Evolutionary conservation across 2,113 vertebrate genomes (phyloP), one percentile per base, ranked within the genome.

Genomic region (Helogale parvula): DNA sequence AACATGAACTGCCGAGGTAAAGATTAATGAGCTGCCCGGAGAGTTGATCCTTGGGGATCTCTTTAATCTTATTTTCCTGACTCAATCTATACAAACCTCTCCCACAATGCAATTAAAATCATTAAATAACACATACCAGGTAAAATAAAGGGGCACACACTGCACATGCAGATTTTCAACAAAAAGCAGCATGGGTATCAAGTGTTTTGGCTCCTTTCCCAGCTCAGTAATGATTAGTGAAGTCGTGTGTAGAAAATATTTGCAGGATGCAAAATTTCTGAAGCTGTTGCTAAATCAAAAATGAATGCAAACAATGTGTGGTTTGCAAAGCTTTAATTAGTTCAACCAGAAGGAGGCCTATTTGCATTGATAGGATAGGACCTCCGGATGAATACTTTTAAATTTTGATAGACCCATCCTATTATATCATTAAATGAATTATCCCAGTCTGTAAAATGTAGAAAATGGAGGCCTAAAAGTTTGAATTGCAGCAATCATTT

Each of bases 181-280:
- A 95, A 88, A 96, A 86, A 72, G 27, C 21, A 33, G 45, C 38
- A 72, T 50, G 80, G 3, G 16, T 80, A 95, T 94, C n/a, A 94
- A 91, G 57, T 69, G 14, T 38, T 94, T 90, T 95, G 93, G 94
- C 88, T 92, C 86, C 77, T 94, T 96, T 97, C 88, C 91, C 85
- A 87, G 90, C 31, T 93, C 57, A 93, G 82, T 90, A 96, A 96
- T 96, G 60, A 97, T 97, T 94, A 95, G 88, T 83, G 88, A 97
- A 97, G 41, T 95, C 68, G 23, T 81, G 50, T 92, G 82, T 79
- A 87, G 83, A 96, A 81, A 97, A 93, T 90, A 94, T 96, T 97
- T 96, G 52, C 83, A 89, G 68, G 11, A 2, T 96, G 76, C 14
- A 95, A 93, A 89, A 89, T 94, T 97, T 95, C 68, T 87, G 47